Evolutionary conservation across 2,113 vertebrate genomes (phyloP), one percentile per base, ranked within the genome.

Genomic region (Callorhinus ursinus): DNA sequence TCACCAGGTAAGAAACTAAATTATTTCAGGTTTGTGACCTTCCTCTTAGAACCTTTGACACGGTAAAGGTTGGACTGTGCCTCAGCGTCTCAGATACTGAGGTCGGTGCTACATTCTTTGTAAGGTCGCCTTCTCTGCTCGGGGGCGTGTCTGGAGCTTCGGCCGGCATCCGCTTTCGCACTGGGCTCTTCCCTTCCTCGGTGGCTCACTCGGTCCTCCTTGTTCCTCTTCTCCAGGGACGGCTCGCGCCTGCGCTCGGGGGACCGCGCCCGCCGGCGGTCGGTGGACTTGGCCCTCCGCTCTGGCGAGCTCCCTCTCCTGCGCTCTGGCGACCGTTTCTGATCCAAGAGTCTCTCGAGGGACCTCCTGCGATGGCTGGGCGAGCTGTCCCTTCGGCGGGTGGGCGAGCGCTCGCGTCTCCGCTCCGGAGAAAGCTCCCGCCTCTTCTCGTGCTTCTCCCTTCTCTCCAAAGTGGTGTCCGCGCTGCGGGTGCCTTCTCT

Each of bases 101-200:
- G 99, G 98, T 99, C 99, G 95, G 99, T 99, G 99, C 99, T 99
- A 98, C 99, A 99, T 65, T 99, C 99, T 98, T 99, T 99, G 98
- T 99, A 99, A 26, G 98, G 98, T 90, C 99, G 99, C 98, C 99
- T 98, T 97, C 98, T 99, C 97, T 99, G 99, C 98, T 99, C 99
- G 0, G 99, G 98, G 15, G 95, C 85, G 12, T 98, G 97, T 95
- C 99, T 98, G 96, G 99, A 95, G 36, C 98, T 97, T 88, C 97
- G 98, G 97, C 98, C 96, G 6, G 85, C 80, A 69, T 99, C 98
- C 0, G 97, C 98, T 98, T 99, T 99, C 90, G 98, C 97, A 36
- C 95, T 84, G 36, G 98, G 97, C 46, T 99, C 99, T 93, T 99
- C 99, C 84, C 98, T 99, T 72, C 99, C 98, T 71, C 98, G 98